Percentiles rank a stretch among this genome's conserved stretches.
These are phyloP conservation scores for Macquaria ambigua DNA, from an alignment of 2,113 vertebrate species.

Conservation along the genomic window DNA sequence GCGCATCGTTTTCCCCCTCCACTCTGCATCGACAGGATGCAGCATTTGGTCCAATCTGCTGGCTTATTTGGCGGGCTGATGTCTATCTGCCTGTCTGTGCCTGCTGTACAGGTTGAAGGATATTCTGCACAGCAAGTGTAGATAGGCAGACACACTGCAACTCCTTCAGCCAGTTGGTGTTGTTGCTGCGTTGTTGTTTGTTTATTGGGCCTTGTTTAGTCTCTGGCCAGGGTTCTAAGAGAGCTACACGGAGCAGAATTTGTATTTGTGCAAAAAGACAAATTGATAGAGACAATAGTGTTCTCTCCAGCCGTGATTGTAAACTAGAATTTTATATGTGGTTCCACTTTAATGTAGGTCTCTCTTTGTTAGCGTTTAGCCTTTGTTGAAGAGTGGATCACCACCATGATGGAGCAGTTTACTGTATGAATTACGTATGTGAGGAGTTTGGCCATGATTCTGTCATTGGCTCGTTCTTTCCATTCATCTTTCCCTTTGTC, in stretches of 20 bases:
- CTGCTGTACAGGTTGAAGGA: slow-evolving; percentile 99
- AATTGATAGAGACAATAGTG: not conserved
- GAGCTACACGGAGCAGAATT: not conserved
- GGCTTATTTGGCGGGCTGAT: slow-evolving; percentile 90
- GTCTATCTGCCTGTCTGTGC: slow-evolving; percentile 99
- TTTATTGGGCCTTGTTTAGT: slow-evolving; percentile 27
- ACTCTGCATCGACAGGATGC: not conserved
- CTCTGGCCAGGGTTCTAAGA: slow-evolving; percentile 7
- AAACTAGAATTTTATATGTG: slow-evolving; percentile 6
- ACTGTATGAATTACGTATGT: slow-evolving; percentile 19
- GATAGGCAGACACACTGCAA: slow-evolving; percentile 99
- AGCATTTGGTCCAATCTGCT: slow-evolving; percentile 48
- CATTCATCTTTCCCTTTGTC: slow-evolving; percentile 77
- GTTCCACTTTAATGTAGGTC: slow-evolving; percentile 3
- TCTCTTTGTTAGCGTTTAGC: not conserved
- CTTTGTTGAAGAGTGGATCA: slow-evolving; percentile 2
- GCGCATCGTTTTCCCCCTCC: not conserved
- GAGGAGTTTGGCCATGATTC: slow-evolving; percentile 5
- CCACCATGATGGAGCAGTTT: slow-evolving; percentile 32
- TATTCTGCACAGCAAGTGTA: slow-evolving; percentile 99
- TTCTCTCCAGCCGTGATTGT: slow-evolving; percentile 3
- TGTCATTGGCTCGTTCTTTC: slow-evolving; percentile 70
- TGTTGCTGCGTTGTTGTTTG: slow-evolving; percentile 50
- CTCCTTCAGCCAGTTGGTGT: slow-evolving; percentile 91
- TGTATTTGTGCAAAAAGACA: not conserved